Percentiles rank a stretch among this genome's conserved stretches.
Conservation (phyloP, 2,113 vertebrate species). For the Anser cygnoides region DNA sequence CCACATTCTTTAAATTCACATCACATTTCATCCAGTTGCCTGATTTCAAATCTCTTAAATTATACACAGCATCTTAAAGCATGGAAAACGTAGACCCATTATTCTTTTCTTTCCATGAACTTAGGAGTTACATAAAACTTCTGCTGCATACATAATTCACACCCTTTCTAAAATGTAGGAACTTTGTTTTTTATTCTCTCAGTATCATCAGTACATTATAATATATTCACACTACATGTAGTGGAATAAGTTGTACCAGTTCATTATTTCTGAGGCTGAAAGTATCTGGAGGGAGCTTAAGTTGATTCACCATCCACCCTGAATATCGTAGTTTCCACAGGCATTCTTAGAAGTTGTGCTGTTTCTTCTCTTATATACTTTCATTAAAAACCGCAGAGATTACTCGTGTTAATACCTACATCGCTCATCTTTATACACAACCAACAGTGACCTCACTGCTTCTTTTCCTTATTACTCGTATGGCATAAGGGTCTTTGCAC, state of each 20-base stretch:
- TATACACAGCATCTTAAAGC: neutral
- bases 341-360: neutral
- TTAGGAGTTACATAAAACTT: neutral
- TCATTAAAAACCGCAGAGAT: neutral
- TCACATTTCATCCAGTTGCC: neutral
- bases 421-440: neutral
- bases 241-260: neutral
- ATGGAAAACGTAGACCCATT: neutral
- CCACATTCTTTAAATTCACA: neutral
- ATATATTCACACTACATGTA: neutral
- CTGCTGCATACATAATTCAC: conserved; percentile 3
- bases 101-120: neutral
- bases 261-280: neutral
- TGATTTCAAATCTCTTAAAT: neutral
- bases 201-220: neutral
- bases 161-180: neutral
- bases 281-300: neutral
- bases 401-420: neutral
- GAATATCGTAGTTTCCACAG: neutral
- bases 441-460: neutral
- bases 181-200: conserved; percentile 9
- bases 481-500: neutral
- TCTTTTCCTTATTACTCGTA: neutral
- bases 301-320: neutral
- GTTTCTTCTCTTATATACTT: neutral